Percentiles rank a stretch among this genome's conserved stretches.
phyloP scores from a whole-genome alignment of 1,140 invertebrate species.

The Dysdera silvatica region DNA sequence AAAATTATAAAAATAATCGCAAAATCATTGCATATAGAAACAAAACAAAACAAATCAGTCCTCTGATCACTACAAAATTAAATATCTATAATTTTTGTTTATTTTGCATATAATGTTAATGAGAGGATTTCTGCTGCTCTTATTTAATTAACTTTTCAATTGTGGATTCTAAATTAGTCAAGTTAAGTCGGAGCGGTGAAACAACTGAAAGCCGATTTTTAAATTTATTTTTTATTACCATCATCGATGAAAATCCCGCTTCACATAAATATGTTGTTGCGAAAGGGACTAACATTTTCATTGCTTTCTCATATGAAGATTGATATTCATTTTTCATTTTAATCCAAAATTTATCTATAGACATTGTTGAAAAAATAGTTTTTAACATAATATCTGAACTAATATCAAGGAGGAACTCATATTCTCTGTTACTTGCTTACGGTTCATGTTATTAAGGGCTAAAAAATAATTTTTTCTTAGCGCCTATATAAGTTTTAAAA shows the following conservation, averaged over 20 bases:
- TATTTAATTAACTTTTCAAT: background rate
- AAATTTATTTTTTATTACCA: background rate
- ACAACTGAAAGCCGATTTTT: background rate
- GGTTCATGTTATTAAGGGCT: too few relatives aligned
- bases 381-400: constrained; percentile 1
- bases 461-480: too few relatives aligned
- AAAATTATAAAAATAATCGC: too few relatives aligned
- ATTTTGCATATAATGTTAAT: background rate
- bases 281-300: background rate
- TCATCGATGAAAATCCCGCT: constrained; percentile 1
- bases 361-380: constrained; percentile 1
- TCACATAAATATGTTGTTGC: background rate
- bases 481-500: too few relatives aligned
- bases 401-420: background rate
- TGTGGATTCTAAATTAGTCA: background rate
- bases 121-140: background rate
- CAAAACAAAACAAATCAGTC: too few relatives aligned
- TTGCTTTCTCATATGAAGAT: background rate
- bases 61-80: too few relatives aligned
- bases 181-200: background rate
- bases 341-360: background rate
- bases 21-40: too few relatives aligned
- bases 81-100: too few relatives aligned
- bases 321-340: background rate
- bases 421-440: too few relatives aligned